Conservation (phyloP, 2,113 vertebrate genomes). For the Egretta garzetta region DNA sequence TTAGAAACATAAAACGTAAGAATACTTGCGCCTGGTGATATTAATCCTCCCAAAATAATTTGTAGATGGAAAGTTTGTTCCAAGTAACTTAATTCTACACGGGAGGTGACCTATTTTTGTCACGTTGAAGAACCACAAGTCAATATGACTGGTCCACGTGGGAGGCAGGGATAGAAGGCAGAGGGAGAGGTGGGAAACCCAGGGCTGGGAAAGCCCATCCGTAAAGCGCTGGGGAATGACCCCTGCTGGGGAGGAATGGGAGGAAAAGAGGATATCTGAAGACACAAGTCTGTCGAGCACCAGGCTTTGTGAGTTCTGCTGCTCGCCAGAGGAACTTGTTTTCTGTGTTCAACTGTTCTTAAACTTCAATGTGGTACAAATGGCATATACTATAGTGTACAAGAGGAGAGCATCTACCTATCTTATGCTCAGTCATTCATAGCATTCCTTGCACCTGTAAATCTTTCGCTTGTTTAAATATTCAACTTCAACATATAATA, state of each 20-base stretch:
- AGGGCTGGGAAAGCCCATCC: neutral
- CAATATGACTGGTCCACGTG: neutral
- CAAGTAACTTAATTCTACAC: neutral
- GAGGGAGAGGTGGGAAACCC: neutral
- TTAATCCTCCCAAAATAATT: neutral
- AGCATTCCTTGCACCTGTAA: slow-evolving; percentile 64
- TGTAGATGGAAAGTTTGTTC: neutral
- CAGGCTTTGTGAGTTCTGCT: neutral
- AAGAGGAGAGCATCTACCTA: slow-evolving; percentile 60
- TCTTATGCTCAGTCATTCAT: slow-evolving; percentile 57
- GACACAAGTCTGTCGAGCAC: neutral
- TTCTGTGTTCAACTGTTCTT: slow-evolving; percentile 1
- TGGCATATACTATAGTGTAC: slow-evolving; percentile 76
- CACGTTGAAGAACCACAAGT: neutral
- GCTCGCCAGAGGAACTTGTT: neutral
- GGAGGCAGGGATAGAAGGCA: neutral
- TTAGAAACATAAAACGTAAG: neutral
- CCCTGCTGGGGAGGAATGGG: neutral
- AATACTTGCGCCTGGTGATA: neutral
- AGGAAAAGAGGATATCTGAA: neutral
- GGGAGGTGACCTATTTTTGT: neutral
- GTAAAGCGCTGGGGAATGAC: neutral
- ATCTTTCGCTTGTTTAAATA: slow-evolving; percentile 62
- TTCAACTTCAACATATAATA: slow-evolving; percentile 71
- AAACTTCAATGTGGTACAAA: slow-evolving; percentile 67